phyloP scores from a whole-genome alignment of 2,797 vertebrate genomes.

The Danionella dracula region DNA sequence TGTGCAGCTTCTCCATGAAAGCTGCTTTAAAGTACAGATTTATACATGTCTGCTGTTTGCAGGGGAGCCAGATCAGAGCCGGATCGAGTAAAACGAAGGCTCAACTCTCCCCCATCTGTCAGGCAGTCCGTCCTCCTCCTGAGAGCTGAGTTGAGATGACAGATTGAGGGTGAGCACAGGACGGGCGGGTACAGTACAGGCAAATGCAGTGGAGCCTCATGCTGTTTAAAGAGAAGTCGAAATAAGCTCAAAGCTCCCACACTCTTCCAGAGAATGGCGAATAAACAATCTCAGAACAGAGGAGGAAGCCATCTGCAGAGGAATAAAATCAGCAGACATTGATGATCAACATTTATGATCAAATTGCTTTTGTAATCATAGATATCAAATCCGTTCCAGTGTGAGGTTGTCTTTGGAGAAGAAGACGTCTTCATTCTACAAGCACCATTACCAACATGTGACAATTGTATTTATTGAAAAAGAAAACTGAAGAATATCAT shows the following conservation, averaged over 20 bases:
- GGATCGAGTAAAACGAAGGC: conserved; percentile 1
- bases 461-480: too few species aligned
- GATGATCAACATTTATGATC: not conserved
- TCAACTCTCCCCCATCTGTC: conserved; percentile 50
- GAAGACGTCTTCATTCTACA: too few species aligned
- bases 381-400: not conserved
- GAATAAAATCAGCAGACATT: not conserved
- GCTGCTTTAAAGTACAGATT: conserved; percentile 26
- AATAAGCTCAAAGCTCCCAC: not conserved
- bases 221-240: conserved; percentile 38
- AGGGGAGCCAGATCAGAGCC: conserved; percentile 26
- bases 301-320: not conserved
- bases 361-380: conserved; percentile 1
- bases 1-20: conserved; percentile 24
- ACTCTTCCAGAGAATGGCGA: not conserved
- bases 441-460: too few species aligned
- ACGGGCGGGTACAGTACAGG: conserved; percentile 22
- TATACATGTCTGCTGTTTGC: conserved; percentile 11
- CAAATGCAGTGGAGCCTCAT: conserved; percentile 44
- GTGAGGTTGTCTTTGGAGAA: conserved; percentile 2
- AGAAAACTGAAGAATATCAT: too few species aligned
- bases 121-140: conserved; percentile 43
- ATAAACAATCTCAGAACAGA: not conserved
- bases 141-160: conserved; percentile 43
- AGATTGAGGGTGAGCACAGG: conserved; percentile 40